Conservation (phyloP, 2,888 invertebrate species). For the Tricholauxania praeusta region DNA sequence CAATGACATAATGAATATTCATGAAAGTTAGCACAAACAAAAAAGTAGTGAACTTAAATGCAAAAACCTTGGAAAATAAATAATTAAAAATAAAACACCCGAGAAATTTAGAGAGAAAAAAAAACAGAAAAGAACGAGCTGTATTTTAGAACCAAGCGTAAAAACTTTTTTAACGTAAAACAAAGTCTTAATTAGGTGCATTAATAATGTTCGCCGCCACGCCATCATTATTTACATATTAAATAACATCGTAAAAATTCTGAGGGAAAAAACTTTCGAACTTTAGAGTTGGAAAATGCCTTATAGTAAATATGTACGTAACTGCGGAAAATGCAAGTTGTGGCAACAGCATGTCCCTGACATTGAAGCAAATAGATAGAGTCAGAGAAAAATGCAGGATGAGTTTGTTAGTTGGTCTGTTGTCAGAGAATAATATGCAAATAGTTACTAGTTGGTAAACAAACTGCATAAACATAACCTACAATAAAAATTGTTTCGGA, state of each 20-base stretch:
- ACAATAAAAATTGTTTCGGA: not conserved
- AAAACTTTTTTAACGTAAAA: not conserved
- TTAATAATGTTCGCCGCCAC: conserved; percentile 13
- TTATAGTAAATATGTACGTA: no score
- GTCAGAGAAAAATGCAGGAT: no score
- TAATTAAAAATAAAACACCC: no score
- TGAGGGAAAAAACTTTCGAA: no score
- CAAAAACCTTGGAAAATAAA: not conserved
- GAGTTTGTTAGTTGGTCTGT: not conserved
- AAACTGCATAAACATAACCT: not conserved
- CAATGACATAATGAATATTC: conserved; percentile 31
- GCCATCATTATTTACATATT: conserved; percentile 3
- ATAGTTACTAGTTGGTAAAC: conserved; percentile 2
- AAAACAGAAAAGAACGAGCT: conserved; percentile 16
- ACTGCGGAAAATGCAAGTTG: no score
- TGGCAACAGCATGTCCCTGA: no score
- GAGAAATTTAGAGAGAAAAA: not conserved
- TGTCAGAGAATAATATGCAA: conserved; percentile 5
- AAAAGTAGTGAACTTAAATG: not conserved
- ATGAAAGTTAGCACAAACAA: not conserved
- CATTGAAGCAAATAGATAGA: no score
- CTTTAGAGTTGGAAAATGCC: no score
- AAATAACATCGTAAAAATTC: not conserved
- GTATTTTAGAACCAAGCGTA: conserved; percentile 13
- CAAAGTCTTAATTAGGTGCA: conserved; percentile 25